Conservation (phyloP, 1,140 invertebrate genomes). For the Drosophila persimilis region DNA sequence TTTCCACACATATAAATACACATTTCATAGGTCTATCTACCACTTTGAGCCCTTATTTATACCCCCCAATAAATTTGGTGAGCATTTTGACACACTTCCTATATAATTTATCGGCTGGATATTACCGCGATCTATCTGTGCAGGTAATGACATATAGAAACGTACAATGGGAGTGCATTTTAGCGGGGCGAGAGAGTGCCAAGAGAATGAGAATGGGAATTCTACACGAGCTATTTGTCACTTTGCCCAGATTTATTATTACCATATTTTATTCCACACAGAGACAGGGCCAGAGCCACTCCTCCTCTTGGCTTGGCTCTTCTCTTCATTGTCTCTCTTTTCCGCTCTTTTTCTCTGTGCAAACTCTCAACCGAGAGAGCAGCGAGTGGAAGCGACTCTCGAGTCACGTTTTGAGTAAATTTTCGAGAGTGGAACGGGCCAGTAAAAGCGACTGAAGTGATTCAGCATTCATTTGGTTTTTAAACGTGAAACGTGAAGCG, state of each 20-base stretch:
- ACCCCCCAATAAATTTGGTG: too few relatives aligned
- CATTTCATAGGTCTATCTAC: too few relatives aligned
- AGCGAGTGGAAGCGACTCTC: conserved; percentile 36
- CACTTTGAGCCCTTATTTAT: too few relatives aligned
- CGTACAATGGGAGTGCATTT: conserved; percentile 4
- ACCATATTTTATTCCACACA: conserved; percentile 20
- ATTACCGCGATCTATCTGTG: too few relatives aligned
- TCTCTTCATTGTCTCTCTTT: conserved; percentile 11
- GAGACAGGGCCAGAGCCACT: neutral
- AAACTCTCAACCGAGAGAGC: conserved; percentile 26
- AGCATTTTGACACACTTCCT: too few relatives aligned
- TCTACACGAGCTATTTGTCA: conserved; percentile 14
- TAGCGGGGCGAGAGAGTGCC: neutral
- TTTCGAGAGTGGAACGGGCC: conserved; percentile 27
- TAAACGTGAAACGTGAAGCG: conserved; percentile 46
- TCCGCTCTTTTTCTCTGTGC: conserved; percentile 14
- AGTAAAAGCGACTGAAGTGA: conserved; percentile 63
- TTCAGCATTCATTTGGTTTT: conserved; percentile 55
- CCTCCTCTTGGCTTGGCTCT: neutral
- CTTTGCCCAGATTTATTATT: conserved; percentile 2
- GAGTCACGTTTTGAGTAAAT: conserved; percentile 33
- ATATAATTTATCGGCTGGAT: too few relatives aligned
- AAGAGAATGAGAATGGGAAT: neutral
- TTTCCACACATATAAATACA: too few relatives aligned
- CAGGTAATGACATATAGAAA: neutral